Evolutionary conservation across 2,797 vertebrate species (phyloP).

Genomic region (Vultur gryphus): DNA sequence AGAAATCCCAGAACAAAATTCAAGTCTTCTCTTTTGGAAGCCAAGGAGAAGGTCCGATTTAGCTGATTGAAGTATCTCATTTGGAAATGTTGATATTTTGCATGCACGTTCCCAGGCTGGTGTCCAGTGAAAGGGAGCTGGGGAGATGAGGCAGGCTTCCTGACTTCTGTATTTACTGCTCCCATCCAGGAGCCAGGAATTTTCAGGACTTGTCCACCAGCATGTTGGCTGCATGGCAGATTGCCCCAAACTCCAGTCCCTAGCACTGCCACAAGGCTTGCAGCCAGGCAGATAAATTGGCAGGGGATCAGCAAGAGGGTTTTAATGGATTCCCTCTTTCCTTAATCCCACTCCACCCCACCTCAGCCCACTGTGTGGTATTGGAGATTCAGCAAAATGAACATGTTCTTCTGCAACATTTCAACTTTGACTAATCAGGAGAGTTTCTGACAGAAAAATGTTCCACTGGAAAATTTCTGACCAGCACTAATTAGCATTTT

Average conservation of each 20-base stretch:
- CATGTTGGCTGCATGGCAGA: neutral
- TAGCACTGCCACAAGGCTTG: neutral
- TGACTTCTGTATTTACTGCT: neutral
- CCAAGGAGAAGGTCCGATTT: neutral
- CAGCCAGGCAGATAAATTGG: neutral
- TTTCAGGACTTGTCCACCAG: neutral
- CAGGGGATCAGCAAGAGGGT: neutral
- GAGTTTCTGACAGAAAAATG: conserved; percentile 43
- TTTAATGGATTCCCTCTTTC: conserved; percentile 1
- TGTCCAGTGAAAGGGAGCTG: neutral
- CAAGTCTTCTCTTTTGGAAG: neutral
- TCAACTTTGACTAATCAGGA: conserved; percentile 30
- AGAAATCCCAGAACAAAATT: neutral
- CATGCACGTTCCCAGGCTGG: rapidly evolving
- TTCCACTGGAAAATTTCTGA: conserved; percentile 59
- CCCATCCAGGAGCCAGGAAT: neutral
- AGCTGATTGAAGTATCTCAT: neutral
- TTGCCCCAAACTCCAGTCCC: neutral
- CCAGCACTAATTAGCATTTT: conserved; percentile 49
- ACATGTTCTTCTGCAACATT: conserved; percentile 24
- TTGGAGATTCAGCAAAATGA: neutral
- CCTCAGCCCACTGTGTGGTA: neutral
- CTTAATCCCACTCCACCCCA: neutral
- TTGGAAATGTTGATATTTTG: neutral
- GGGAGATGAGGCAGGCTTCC: neutral